A percentile compares a stretch with the other conserved stretches of the same genome.
Conservation (phyloP, 2,113 vertebrate genomes). For the Mesembrinibis cayennensis region DNA sequence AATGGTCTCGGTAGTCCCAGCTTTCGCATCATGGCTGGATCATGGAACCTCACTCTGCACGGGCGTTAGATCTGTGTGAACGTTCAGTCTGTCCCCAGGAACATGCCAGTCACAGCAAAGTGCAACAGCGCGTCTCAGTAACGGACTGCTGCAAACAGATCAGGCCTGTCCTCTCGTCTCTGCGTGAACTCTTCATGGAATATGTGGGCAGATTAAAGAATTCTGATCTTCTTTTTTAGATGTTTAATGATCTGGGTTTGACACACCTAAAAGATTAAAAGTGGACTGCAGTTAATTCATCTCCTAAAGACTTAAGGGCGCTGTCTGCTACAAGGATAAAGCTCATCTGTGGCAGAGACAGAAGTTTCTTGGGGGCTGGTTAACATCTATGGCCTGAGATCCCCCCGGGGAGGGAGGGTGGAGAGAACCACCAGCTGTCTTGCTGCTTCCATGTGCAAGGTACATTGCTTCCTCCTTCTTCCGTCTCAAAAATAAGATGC, state of each 20-base stretch:
- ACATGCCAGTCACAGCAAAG: neutral
- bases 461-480: neutral
- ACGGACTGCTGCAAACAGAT: neutral
- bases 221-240: constrained; percentile 1
- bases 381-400: neutral
- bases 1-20: neutral
- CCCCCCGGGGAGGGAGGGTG: neutral
- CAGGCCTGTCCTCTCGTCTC: neutral
- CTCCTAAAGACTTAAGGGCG: constrained; percentile 1
- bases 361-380: constrained; percentile 32
- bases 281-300: constrained; percentile 30
- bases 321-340: constrained; percentile 36
- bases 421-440: neutral
- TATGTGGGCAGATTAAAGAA: constrained; percentile 4
- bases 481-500: neutral
- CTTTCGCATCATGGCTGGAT: neutral
- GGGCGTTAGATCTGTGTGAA: neutral
- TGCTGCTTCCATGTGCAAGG: neutral
- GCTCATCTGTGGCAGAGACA: constrained; percentile 19
- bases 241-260: constrained; percentile 12
- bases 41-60: neutral
- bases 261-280: constrained; percentile 53
- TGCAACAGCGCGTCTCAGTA: neutral
- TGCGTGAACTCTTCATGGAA: neutral
- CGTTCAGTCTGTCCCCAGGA: neutral